Base-by-base conservation (phyloP, 1,140 invertebrate genomes). In the Geopemphigus sp. region DNA sequence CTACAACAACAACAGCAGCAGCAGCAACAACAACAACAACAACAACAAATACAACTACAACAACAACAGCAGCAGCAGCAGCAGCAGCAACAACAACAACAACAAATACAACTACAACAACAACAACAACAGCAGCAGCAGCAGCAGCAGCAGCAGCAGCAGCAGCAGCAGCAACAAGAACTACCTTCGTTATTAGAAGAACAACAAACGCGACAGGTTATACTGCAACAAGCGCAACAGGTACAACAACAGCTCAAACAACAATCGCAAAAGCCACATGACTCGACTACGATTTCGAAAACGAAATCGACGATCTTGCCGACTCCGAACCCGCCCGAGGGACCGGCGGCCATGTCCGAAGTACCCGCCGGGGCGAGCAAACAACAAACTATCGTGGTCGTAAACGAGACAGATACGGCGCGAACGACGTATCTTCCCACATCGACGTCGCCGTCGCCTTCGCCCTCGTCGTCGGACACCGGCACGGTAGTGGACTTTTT, bases 401-500 rank as follows among this genome's bases (percentile, higher is more conserved):
- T 39, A 22, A 22, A 15, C 3, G 32, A 39, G 32, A 3, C 32
- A 8, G 32, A 39, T 8, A 8, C 32, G 3, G 5, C 4, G n/a
- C 1, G 14, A 3, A 1, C 45, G 24, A 15, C 14, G 45, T 32
- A 1, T n/a, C 39, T 32, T 22, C 14, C 64, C 17, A 12, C 4
- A 64, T 39, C 11, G 19, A n/a, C 32, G 19, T 8, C 74, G 22
- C 0, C 56, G 10, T 19, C n/a, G 14, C 14, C 12, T 17, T 19
- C 8, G 0, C 5, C n/a, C 4, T 4, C 29, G n/a, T 1, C 64
- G 10, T 45, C 80, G 0, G 26, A 61, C 14, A 59, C 72, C 2
- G 81, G 78, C n/a, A 63, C 73, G 82, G 91, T 92, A 78, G 92
- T 94, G 15, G 92, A 93, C 83, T 93, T 94, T 66, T 92, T 92